phyloP scores from a whole-genome alignment of 2,797 vertebrate genomes.

The Periophthalmus magnuspinnatus region DNA sequence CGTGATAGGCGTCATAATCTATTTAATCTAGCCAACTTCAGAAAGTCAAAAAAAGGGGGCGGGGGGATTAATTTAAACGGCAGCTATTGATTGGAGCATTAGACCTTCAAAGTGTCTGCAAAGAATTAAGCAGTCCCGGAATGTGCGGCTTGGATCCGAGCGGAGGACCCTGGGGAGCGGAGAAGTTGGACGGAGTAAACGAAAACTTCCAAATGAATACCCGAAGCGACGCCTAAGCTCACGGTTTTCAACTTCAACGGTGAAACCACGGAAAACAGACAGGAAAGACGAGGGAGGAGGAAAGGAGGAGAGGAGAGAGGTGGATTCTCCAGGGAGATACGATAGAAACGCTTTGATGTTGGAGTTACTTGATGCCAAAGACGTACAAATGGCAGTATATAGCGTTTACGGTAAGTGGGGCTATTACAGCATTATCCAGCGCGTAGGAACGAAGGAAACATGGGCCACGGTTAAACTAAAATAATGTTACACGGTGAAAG shows the following conservation, averaged over 20 bases:
- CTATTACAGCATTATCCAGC: background rate
- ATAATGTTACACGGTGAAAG: too few species aligned
- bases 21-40: constrained; percentile 50
- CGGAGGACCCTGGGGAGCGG: constrained; percentile 12
- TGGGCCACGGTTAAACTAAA: background rate
- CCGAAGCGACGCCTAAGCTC: constrained; percentile 23
- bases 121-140: constrained; percentile 54
- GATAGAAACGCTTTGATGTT: constrained; percentile 18
- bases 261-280: constrained; percentile 27
- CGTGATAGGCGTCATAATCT: constrained; percentile 44
- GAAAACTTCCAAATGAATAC: constrained; percentile 30
- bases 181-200: constrained; percentile 35
- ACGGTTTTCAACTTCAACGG: constrained; percentile 7
- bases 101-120: constrained; percentile 56
- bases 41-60: constrained; percentile 47
- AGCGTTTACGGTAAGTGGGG: background rate
- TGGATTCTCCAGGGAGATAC: constrained; percentile 7
- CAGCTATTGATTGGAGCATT: constrained; percentile 60
- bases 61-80: constrained; percentile 63
- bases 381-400: background rate
- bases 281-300: background rate
- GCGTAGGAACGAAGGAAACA: background rate
- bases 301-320: constrained; percentile 3
- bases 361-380: constrained; percentile 18
- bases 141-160: constrained; percentile 35